Percentiles rank a stretch among this genome's conserved stretches.
These are phyloP conservation scores for Menura novaehollandiae DNA, from an alignment of 2,113 vertebrate species.

Conservation along the genomic window DNA sequence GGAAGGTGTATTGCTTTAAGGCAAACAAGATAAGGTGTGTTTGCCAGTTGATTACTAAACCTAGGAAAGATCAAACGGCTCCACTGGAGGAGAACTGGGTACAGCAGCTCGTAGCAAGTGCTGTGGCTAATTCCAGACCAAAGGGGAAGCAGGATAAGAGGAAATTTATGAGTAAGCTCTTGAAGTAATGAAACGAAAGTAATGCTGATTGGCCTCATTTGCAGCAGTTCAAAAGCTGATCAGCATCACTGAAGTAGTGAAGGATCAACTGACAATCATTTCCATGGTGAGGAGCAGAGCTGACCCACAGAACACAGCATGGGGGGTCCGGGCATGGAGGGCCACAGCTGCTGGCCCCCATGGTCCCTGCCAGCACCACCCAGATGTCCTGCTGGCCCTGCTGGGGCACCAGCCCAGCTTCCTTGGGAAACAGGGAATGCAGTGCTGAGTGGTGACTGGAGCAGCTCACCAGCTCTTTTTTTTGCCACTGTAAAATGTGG, in stretches of 20 bases:
- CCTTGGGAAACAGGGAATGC: rapidly evolving
- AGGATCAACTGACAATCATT: conserved; percentile 32
- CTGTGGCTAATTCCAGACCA: conserved; percentile 61
- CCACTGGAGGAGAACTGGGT: conserved; percentile 24
- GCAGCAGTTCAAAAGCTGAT: conserved; percentile 66
- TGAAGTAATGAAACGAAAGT: conserved; percentile 70
- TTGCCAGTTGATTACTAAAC: conserved; percentile 43
- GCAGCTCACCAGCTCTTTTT: rapidly evolving
- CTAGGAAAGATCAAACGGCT: conserved; percentile 50
- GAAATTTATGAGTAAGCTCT: conserved; percentile 66
- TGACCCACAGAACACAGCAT: neutral
- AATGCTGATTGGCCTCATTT: conserved; percentile 69
- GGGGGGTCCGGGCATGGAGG: rapidly evolving
- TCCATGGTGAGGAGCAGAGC: neutral
- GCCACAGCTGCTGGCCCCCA: neutral
- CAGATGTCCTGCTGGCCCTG: rapidly evolving
- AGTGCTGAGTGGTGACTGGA: neutral
- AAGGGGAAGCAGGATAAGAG: conserved; percentile 57
- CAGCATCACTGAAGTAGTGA: conserved; percentile 28
- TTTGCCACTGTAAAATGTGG: neutral
- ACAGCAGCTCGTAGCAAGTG: neutral
- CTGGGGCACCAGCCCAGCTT: neutral
- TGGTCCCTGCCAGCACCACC: neutral
- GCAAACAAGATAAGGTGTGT: neutral
- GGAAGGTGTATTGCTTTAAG: neutral